Evolutionary conservation across 2,113 vertebrate genomes (phyloP).

Genomic region (Corythaixoides concolor): DNA sequence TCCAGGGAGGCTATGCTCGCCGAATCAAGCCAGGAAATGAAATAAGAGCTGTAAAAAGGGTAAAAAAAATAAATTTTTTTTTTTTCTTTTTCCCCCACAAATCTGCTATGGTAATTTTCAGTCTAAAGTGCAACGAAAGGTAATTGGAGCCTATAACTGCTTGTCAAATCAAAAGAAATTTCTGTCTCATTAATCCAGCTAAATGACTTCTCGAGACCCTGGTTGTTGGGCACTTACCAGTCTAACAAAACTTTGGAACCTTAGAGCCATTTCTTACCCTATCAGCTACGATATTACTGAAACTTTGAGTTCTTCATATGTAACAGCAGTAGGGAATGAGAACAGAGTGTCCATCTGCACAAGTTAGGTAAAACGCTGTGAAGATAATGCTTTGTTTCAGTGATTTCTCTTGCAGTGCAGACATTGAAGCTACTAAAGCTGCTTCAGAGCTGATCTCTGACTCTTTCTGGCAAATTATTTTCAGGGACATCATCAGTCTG

Average conservation of each 20-base stretch:
- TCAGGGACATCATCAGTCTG: neutral
- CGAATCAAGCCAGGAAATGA: slow-evolving; percentile 88
- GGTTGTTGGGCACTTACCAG: neutral
- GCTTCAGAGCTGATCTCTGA: neutral
- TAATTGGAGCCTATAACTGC: neutral
- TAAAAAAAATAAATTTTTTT: slow-evolving; percentile 53
- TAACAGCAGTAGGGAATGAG: neutral
- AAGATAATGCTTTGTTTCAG: neutral
- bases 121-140: neutral
- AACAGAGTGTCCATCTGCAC: neutral
- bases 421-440: neutral
- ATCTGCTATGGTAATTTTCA: neutral
- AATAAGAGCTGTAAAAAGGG: slow-evolving; percentile 82
- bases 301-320: neutral
- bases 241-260: neutral
- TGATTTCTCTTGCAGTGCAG: neutral
- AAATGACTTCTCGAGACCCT: neutral
- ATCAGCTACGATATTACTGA: neutral
- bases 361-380: neutral
- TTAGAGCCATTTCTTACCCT: neutral
- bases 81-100: neutral
- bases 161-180: neutral
- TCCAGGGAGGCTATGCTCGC: slow-evolving; percentile 92
- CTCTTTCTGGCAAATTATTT: neutral
- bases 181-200: neutral